Percentiles rank a stretch among this genome's conserved stretches.
Evolutionary conservation across 2,113 vertebrate species (phyloP).

Genomic region (Colossoma macropomum): DNA sequence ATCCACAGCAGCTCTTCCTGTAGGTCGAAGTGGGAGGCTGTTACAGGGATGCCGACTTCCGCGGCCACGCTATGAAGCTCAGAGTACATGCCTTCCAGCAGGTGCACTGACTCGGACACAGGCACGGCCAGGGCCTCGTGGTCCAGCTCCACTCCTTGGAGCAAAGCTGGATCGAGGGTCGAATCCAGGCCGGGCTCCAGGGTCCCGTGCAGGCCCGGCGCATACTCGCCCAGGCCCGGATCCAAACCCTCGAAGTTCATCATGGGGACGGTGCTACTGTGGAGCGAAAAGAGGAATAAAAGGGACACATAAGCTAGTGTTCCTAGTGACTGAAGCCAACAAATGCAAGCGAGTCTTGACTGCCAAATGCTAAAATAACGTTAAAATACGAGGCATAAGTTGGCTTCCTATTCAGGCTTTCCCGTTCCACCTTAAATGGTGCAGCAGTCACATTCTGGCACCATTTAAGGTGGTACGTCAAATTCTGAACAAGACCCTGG

Average conservation of each 20-base stretch:
- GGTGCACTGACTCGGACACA: conserved; percentile 85
- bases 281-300: not conserved
- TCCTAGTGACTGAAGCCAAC: no score
- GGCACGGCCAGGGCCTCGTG: conserved; percentile 83
- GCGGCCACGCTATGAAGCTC: conserved; percentile 93
- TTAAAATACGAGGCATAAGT: no score
- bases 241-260: conserved; percentile 96
- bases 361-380: no score
- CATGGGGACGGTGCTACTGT: conserved; percentile 59
- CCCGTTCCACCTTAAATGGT: not conserved
- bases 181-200: conserved; percentile 84
- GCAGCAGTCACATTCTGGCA: not conserved
- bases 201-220: conserved; percentile 72
- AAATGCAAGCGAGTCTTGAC: no score
- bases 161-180: conserved; percentile 83
- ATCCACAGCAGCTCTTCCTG: conserved; percentile 98
- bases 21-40: conserved; percentile 91
- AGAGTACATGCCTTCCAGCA: conserved; percentile 96
- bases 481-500: no score
- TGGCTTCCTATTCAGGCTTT: not conserved
- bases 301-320: no score
- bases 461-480: not conserved
- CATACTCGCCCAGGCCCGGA: conserved; percentile 87
- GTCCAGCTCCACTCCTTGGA: conserved; percentile 91
- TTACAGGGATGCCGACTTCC: conserved; percentile 92